These are phyloP conservation scores for Chelonus insularis DNA, from an alignment of 1,140 invertebrate species.

Conservation along the genomic window DNA sequence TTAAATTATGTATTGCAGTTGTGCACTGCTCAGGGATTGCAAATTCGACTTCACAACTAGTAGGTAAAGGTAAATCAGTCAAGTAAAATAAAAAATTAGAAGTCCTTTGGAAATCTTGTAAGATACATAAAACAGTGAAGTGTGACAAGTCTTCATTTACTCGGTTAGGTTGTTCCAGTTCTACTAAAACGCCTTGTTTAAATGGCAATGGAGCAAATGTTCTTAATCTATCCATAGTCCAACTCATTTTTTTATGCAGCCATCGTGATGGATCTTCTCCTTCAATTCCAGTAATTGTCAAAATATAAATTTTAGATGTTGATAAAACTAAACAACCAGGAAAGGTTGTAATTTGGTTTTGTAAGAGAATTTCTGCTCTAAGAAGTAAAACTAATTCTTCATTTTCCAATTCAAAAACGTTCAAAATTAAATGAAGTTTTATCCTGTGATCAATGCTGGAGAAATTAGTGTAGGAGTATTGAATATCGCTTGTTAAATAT, in stretches of 20 bases:
- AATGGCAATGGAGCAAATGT: conserved; percentile 53
- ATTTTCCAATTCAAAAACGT: conserved; percentile 61
- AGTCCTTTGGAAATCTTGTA: conserved; percentile 57
- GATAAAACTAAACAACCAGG: conserved; percentile 63
- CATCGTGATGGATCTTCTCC: conserved; percentile 56
- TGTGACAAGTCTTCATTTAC: conserved; percentile 36
- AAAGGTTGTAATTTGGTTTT: conserved; percentile 40
- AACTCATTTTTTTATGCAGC: conserved; percentile 53
- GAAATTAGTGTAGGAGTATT: conserved; percentile 64
- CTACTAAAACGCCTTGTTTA: conserved; percentile 54
- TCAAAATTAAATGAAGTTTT: conserved; percentile 63
- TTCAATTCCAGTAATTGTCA: conserved; percentile 58
- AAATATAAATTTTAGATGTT: conserved; percentile 61
- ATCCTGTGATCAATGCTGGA: conserved; percentile 63
- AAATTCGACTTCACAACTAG: conserved; percentile 55
- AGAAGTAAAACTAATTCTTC: conserved; percentile 63
- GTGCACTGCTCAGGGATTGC: conserved; percentile 49
- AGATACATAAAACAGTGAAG: conserved; percentile 48
- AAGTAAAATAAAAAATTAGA: conserved; percentile 55
- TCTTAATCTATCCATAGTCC: conserved; percentile 53
- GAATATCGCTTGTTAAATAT: conserved; percentile 42
- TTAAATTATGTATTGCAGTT: conserved; percentile 36
- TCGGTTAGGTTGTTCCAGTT: conserved; percentile 49
- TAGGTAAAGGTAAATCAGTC: conserved; percentile 51
- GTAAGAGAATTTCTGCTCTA: conserved; percentile 56